Evolutionary conservation across 2,113 vertebrate species (phyloP).

Genomic region (Phylloscopus trochiloides): DNA sequence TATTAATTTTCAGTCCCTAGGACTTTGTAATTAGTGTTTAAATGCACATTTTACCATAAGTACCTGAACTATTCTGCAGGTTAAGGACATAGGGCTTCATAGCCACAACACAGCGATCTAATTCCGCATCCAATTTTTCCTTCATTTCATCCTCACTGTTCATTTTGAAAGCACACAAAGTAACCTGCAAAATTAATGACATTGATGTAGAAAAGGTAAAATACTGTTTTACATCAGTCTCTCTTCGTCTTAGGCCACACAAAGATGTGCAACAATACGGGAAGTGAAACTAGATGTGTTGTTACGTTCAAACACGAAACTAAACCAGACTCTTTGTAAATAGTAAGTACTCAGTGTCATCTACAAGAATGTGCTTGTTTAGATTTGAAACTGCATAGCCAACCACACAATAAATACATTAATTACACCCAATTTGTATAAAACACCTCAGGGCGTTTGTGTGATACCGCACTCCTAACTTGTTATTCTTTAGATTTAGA

Average conservation of each 20-base stretch:
- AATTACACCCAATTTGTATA: not conserved
- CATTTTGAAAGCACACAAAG: constrained; percentile 62
- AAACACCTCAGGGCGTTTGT: not conserved
- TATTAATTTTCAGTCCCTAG: not conserved
- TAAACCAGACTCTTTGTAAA: not conserved
- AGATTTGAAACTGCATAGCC: not conserved
- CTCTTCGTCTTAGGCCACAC: too few relatives aligned
- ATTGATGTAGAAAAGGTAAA: not conserved
- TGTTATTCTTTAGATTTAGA: not conserved
- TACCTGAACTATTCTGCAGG: constrained; percentile 82
- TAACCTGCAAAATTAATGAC: not conserved
- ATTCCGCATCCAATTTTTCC: constrained; percentile 85
- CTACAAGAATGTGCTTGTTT: rapidly evolving
- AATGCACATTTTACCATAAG: not conserved
- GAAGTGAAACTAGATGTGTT: not conserved
- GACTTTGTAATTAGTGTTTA: not conserved
- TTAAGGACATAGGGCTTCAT: constrained; percentile 92
- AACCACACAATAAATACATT: not conserved
- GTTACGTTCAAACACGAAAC: not conserved
- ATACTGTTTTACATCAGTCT: rapidly evolving
- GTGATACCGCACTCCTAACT: rapidly evolving
- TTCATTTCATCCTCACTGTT: constrained; percentile 76
- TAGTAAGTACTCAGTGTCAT: too few relatives aligned
- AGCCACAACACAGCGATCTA: constrained; percentile 86
- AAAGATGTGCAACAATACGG: rapidly evolving